A percentile compares a stretch with the other conserved stretches of the same genome.
phyloP scores from a whole-genome alignment of 2,888 invertebrate genomes.

The Cheilosia vulpina region DNA sequence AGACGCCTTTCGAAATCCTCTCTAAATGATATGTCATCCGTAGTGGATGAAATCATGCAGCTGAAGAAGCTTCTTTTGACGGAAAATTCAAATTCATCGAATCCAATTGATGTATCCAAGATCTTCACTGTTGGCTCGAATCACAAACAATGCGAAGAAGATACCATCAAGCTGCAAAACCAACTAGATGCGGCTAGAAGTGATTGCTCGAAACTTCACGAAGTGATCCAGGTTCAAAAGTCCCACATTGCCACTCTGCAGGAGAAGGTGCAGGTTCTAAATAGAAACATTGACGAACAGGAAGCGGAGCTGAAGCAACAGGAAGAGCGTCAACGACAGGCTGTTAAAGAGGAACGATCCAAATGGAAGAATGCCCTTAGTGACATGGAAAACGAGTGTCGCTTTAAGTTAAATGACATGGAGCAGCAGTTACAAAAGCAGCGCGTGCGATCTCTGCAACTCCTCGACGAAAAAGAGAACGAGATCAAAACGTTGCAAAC shows the following conservation, averaged over 20 bases:
- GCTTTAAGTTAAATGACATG: slow-evolving; percentile 85
- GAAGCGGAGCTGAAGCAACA: slow-evolving; percentile 87
- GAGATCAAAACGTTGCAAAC: slow-evolving; percentile 87
- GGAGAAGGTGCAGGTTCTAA: slow-evolving; percentile 87
- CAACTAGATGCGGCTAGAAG: slow-evolving; percentile 87
- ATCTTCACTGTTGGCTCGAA: slow-evolving; percentile 83
- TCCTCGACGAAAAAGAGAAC: slow-evolving; percentile 92
- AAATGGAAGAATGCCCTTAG: slow-evolving; percentile 81
- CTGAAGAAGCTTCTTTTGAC: slow-evolving; percentile 86
- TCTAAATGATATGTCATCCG: slow-evolving; percentile 84
- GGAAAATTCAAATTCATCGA: slow-evolving; percentile 86
- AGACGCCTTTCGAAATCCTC: slow-evolving; percentile 36
- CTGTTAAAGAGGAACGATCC: slow-evolving; percentile 80
- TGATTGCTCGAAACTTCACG: slow-evolving; percentile 78
- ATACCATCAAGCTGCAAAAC: slow-evolving; percentile 86
- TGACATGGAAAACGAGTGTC: slow-evolving; percentile 84
- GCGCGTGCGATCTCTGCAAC: slow-evolving; percentile 89
- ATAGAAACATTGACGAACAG: slow-evolving; percentile 86
- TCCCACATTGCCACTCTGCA: slow-evolving; percentile 87
- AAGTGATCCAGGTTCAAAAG: slow-evolving; percentile 83
- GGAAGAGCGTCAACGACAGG: slow-evolving; percentile 86
- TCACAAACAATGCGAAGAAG: slow-evolving; percentile 87
- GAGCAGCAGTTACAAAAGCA: slow-evolving; percentile 92
- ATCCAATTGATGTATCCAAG: slow-evolving; percentile 86
- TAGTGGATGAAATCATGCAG: slow-evolving; percentile 87